These are phyloP conservation scores for Chloroclystis v-ata DNA, from an alignment of 2,888 invertebrate genomes.

Conservation along the genomic window DNA sequence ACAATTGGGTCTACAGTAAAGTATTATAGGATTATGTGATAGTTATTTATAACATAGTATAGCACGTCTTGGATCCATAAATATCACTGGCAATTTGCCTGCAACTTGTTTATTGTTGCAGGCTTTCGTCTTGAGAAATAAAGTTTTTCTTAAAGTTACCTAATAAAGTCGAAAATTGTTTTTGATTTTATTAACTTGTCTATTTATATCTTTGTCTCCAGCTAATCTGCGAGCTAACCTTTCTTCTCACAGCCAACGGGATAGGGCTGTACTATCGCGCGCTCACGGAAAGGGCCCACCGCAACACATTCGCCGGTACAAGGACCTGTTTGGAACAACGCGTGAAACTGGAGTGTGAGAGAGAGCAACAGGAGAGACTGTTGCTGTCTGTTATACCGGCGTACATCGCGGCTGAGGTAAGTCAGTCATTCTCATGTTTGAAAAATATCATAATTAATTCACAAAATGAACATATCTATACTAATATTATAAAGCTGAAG, in stretches of 20 bases:
- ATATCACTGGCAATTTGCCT: too few relatives aligned
- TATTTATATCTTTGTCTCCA: constrained; percentile 60
- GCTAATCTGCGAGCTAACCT: constrained; percentile 86
- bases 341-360: constrained; percentile 93
- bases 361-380: constrained; percentile 95
- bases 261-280: constrained; percentile 93
- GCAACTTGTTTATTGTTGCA: too few relatives aligned
- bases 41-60: too few relatives aligned
- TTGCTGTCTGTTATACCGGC: constrained; percentile 96
- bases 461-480: too few relatives aligned
- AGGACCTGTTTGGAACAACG: constrained; percentile 93
- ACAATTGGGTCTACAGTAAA: too few relatives aligned
- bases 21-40: too few relatives aligned
- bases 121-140: too few relatives aligned
- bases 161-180: too few relatives aligned
- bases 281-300: constrained; percentile 91
- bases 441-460: not conserved
- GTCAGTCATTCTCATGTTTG: constrained; percentile 32
- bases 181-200: too few relatives aligned
- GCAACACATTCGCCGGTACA: constrained; percentile 93
- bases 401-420: constrained; percentile 95
- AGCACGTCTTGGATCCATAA: too few relatives aligned
- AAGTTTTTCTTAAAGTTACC: too few relatives aligned
- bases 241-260: constrained; percentile 86
- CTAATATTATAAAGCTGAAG: too few relatives aligned